Evolutionary conservation across 2,113 vertebrate species (phyloP), one percentile per base, ranked within the genome.

Genomic region (Tenrec ecaudatus): DNA sequence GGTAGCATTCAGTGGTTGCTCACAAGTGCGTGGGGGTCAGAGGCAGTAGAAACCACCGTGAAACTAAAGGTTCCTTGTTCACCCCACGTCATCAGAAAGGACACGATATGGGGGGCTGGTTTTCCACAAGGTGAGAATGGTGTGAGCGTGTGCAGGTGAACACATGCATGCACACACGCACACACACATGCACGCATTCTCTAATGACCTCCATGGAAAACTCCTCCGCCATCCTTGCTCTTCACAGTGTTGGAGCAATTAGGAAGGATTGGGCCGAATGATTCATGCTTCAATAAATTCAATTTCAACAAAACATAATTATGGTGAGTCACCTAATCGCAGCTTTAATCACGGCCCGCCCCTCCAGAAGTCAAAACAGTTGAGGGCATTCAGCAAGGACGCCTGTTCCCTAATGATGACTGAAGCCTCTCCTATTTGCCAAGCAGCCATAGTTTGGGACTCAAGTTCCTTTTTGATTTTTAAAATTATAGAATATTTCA

Each of bases 301-400:
- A 97, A 95, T 97, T 98, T 98, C 97, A 98, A 97, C 97, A 98
- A 98, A 97, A 98, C 97, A 97, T 98, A 97, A 98, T 98, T 98
- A 98, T 85, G 79, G 91, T 98, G 98, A 98, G 97, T 98, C 98
- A 98, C 95, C 96, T 98, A 98, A 98, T 98, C 97, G 60, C 95
- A 97, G 97, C 97, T 95, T 97, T 97, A 98, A 98, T 97, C 96
- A 95, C n/a, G 95, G 95, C 96, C 97, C 96, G 95, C 97, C 98
- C 97, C 97, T 98, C 97, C 94, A 97, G 95, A 96, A 97, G 96
- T 97, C 96, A 98, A 97, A 98, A 98, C 96, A 97, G 95, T 86
- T 83, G 90, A 98, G 94, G 94, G 95, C 96, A 97, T 96, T 95
- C 97, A 97, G 97, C 82, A 92, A 96, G 0, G 0, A 96, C 38